These are phyloP conservation scores for Pseudorhombus dupliciocellatus DNA, from an alignment of 2,113 vertebrate species.

Conservation along the genomic window DNA sequence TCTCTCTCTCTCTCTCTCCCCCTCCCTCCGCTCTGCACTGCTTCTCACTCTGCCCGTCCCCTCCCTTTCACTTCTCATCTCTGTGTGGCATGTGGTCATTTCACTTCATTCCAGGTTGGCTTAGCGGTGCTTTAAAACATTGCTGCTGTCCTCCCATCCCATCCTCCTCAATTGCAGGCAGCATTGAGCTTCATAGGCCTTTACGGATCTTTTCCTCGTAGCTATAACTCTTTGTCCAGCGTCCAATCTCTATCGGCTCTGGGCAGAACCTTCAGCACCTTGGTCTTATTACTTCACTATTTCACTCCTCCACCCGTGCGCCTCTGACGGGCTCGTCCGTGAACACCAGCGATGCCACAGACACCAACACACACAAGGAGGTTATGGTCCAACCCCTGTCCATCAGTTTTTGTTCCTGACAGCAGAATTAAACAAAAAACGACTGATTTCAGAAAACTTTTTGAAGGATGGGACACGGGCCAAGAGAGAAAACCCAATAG, in stretches of 20 bases:
- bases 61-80: conserved; percentile 68
- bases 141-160: conserved; percentile 63
- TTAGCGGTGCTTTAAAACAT: conserved; percentile 68
- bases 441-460: not conserved
- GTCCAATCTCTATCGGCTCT: conserved; percentile 39
- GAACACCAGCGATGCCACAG: not conserved
- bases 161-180: conserved; percentile 57
- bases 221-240: conserved; percentile 45
- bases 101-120: conserved; percentile 72
- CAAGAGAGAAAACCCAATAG: too few species aligned
- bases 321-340: not conserved
- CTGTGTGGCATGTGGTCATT: conserved; percentile 71
- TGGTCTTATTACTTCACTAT: conserved; percentile 33
- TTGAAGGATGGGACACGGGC: not conserved
- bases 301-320: conserved; percentile 16
- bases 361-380: not conserved
- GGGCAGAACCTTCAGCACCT: conserved; percentile 36
- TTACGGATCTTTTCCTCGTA: conserved; percentile 33
- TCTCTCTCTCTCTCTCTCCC: conserved; percentile 55
- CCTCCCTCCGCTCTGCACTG: conserved; percentile 42
- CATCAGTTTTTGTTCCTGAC: not conserved
- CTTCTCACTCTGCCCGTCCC: conserved; percentile 51
- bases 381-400: not conserved
- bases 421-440: not conserved
- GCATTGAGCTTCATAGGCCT: conserved; percentile 45